Evolutionary conservation across 2,888 invertebrate genomes (phyloP), one percentile per base, ranked within the genome.

Genomic region (Euplexia lucipara): DNA sequence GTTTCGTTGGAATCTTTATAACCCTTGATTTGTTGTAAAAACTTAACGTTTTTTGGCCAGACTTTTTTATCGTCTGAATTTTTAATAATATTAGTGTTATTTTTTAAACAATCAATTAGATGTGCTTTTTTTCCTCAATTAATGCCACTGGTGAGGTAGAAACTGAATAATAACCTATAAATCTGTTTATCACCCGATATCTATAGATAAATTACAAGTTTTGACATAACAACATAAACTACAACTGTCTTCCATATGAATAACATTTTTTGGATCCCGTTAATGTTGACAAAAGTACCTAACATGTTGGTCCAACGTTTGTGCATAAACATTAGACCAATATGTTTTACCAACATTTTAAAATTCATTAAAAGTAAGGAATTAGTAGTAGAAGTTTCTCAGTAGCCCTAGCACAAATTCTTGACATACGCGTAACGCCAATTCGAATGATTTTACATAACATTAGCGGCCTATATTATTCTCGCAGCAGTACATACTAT

Each of bases 31-130:
- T 16, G 2, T 12, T 35, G 42, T 35, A 35, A 37, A 44, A 47
- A 70, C 12, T 16, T 18, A 6, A 14, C 9, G 4, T 1, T 20
- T 37, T 35, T 34, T 30, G 39, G 14, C 5, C 5, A 0, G 2
- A n/a, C 7, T 1, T 10, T 0, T 45, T 35, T 42, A 45, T 72
- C 73, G 67, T 69, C 61, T 34, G 20, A 26, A 34, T 26, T 62
- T 60, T 45, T 35, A 51, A 45, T 45, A 9, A 30, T 7, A 9
- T 26, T 47, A 7, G 0, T 9, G 32, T 30, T 35, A 18, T 32
- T 6, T 51, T 35, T 30, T 9, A 16, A 20, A 12, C 1, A 35
- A 30, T 26, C n/a, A 26, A 16, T 10, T 52, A 18, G 6, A n/a
- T 52, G 18, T 45, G 9, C 8, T 42, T 0, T 20, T 35, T 20